Percentiles rank a stretch among this genome's conserved stretches.
phyloP scores from a whole-genome alignment of 2,888 invertebrate genomes.

The Watsonalla binaria region DNA sequence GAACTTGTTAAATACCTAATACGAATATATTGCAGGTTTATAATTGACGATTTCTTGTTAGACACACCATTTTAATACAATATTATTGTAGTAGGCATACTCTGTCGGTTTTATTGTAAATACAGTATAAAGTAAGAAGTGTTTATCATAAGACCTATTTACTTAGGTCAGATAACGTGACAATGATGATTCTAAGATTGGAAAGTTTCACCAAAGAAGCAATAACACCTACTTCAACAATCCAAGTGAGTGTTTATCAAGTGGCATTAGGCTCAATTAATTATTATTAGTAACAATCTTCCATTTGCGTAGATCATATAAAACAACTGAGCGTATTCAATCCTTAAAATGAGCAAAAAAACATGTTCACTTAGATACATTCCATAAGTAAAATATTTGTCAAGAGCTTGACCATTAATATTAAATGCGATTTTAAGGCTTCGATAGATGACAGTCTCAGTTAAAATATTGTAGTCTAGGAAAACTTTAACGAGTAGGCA shows the following conservation, averaged over 20 bases:
- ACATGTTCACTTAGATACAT: not conserved
- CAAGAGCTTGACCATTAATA: not conserved
- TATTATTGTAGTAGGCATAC: too few relatives aligned
- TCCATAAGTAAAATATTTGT: not conserved
- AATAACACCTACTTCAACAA: not conserved
- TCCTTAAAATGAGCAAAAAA: not conserved
- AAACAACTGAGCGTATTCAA: not conserved
- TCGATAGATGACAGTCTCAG: not conserved
- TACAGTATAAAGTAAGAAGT: not conserved
- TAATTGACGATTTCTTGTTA: too few relatives aligned
- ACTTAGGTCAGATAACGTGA: not conserved
- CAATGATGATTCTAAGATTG: not conserved
- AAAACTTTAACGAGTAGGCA: not conserved
- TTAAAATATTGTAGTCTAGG: not conserved
- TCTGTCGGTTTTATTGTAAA: too few relatives aligned
- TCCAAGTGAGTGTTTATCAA: not conserved
- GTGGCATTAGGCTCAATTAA: not conserved
- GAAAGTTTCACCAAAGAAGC: not conserved
- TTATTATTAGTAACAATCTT: not conserved
- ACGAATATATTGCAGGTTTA: too few relatives aligned
- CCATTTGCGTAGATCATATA: not conserved
- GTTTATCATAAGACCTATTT: not conserved
- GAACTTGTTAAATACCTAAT: too few relatives aligned
- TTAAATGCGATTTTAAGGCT: not conserved
- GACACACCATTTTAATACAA: too few relatives aligned